Evolutionary conservation across 2,113 vertebrate species (phyloP), one percentile per base, ranked within the genome.

Genomic region (Echinops telfairi): DNA sequence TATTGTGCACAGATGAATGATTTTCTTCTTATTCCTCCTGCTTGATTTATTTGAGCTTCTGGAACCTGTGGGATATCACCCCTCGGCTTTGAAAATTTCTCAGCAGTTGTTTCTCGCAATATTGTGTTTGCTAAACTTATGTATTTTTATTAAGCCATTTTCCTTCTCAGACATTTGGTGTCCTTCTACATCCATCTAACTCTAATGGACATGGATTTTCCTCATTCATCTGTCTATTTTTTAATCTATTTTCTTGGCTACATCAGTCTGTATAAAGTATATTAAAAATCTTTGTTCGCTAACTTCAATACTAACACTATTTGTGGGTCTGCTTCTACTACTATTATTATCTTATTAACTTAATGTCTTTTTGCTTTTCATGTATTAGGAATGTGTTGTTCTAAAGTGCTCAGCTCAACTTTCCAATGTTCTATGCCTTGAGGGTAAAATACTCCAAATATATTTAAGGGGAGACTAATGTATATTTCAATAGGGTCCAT

Each of bases 1-100:
- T 73, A 4, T 87, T 40, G 64, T 88, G 5, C 58, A 62, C 83
- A 4, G 7, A 12, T n/a, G 23, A 17, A 2, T 14, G 15, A 1
- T 5, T 57, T 60, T 76, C 19, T 79, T 66, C 86, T 88, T 64
- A 29, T 31, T 87, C 58, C 60, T 70, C 31, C 70, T 79, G 23
- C 38, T 84, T 92, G 75, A 16, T 27, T 79, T 92, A 83, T 14
- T 6, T 95, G 64, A 87, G 43, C 4, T 80, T 92, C 68, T 85
- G 92, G 57, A 94, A 83, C 60, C 20, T 10, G 8, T 88, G 15
- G 15, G 40, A 11, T 60, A 43, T 38, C 17, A 83, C 75, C 80
- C 27, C 81, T 76, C 29, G 27, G 3, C 71, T 90, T 87, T 64
- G 36, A 89, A 78, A 57, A 80, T 4, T 92, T 80, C 57, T 92